Conservation (phyloP, 2,797 vertebrate species). For the Takifugu ocellatus region DNA sequence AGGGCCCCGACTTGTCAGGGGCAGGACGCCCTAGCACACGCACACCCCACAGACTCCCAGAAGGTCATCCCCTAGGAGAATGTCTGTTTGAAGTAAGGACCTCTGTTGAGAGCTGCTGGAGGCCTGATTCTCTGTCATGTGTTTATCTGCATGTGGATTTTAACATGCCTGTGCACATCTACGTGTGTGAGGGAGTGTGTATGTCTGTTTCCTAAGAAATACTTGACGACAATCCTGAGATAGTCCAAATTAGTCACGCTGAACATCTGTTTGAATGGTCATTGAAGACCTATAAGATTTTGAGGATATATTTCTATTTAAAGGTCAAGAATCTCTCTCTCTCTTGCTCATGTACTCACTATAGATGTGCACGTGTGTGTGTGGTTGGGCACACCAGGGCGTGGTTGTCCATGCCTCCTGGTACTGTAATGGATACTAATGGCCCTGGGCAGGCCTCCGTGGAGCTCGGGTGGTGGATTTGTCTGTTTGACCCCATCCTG, state of each 20-base stretch:
- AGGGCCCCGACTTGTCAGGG: conserved; percentile 12
- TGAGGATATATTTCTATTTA: too few relatives aligned
- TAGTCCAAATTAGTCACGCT: too few relatives aligned
- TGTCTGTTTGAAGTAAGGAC: conserved; percentile 72
- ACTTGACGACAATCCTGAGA: background rate
- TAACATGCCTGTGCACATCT: background rate
- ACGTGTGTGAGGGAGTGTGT: background rate
- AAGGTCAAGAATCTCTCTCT: too few relatives aligned
- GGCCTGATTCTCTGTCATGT: conserved; percentile 41
- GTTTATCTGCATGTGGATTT: conserved; percentile 20
- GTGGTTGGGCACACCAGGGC: conserved; percentile 25
- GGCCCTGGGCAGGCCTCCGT: conserved; percentile 64
- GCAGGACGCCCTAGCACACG: background rate
- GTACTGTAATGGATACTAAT: conserved; percentile 68
- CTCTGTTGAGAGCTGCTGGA: conserved; percentile 62
- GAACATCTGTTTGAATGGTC: too few relatives aligned
- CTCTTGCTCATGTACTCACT: background rate
- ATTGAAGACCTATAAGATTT: too few relatives aligned
- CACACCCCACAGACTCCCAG: conserved; percentile 57
- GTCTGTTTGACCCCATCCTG: conserved; percentile 64
- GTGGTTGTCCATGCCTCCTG: conserved; percentile 41
- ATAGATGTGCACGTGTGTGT: conserved; percentile 12
- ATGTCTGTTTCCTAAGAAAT: background rate
- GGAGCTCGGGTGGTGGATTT: conserved; percentile 53
- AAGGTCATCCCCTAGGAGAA: conserved; percentile 73